A percentile compares a stretch with the other conserved stretches of the same genome.
phyloP scores from a whole-genome alignment of 2,888 invertebrate genomes.

The Pollenia angustigena region DNA sequence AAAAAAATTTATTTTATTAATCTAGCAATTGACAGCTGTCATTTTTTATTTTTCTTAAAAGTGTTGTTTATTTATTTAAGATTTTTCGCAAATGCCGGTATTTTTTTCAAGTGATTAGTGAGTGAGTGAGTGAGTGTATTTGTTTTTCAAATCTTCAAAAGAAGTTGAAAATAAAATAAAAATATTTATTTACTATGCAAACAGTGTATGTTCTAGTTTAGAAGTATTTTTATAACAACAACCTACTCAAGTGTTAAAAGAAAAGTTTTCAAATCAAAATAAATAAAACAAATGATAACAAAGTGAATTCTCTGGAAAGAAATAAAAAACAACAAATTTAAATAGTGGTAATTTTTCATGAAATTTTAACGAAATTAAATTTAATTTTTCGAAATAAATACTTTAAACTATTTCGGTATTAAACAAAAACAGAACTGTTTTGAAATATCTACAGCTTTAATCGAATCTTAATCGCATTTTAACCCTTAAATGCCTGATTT shows the following conservation, averaged over 20 bases:
- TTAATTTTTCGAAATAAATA: too few species aligned
- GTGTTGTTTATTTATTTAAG: slow-evolving; percentile 43
- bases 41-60: slow-evolving; percentile 13
- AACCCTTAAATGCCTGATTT: too few species aligned
- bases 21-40: slow-evolving; percentile 66
- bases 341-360: not conserved
- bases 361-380: slow-evolving; percentile 14
- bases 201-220: slow-evolving; percentile 46
- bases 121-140: not conserved
- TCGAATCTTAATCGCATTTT: too few species aligned
- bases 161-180: slow-evolving; percentile 24
- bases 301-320: not conserved
- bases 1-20: slow-evolving; percentile 17
- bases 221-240: slow-evolving; percentile 31
- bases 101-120: slow-evolving; percentile 10
- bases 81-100: not conserved
- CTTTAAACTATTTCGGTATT: too few species aligned
- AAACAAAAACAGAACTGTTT: too few species aligned
- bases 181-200: slow-evolving; percentile 41
- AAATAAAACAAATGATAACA: slow-evolving; percentile 7
- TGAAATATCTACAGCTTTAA: too few species aligned
- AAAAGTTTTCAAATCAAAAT: slow-evolving; percentile 38
- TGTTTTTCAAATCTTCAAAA: slow-evolving; percentile 31
- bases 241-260: slow-evolving; percentile 62
- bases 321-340: slow-evolving; percentile 4